These are phyloP conservation scores for Calidris pugnax DNA, from an alignment of 2,113 vertebrate species.

Conservation along the genomic window DNA sequence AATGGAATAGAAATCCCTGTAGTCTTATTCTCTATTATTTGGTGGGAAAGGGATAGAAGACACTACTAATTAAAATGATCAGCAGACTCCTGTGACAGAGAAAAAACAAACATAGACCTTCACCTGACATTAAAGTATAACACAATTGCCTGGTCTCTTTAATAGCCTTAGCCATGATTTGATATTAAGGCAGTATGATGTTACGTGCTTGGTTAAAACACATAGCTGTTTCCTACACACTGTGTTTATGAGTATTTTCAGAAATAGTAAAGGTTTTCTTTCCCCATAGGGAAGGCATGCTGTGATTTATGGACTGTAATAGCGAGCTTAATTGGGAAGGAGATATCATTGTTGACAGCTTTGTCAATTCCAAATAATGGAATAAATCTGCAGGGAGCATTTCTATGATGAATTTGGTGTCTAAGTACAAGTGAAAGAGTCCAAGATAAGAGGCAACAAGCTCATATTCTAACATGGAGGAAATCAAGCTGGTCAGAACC, in stretches of 20 bases:
- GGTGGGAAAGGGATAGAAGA: not conserved
- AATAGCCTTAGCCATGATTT: not conserved
- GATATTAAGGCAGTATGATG: not conserved
- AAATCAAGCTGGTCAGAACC: not conserved
- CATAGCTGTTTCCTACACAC: not conserved
- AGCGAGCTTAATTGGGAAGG: slow-evolving; percentile 48
- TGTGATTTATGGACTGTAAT: slow-evolving; percentile 50
- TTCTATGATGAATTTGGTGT: too few species aligned
- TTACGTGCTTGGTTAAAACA: not conserved
- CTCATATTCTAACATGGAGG: too few species aligned
- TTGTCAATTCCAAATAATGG: slow-evolving; percentile 56
- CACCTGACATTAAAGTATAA: not conserved
- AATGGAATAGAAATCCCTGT: not conserved
- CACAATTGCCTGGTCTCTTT: not conserved
- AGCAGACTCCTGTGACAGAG: not conserved
- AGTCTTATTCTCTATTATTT: not conserved
- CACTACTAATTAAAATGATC: not conserved
- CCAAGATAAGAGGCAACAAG: too few species aligned
- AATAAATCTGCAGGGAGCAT: slow-evolving; percentile 27
- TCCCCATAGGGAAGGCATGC: not conserved
- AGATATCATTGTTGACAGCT: slow-evolving; percentile 49
- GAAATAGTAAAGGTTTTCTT: slow-evolving; percentile 10
- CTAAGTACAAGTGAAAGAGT: too few species aligned
- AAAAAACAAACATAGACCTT: not conserved
- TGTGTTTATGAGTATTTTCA: slow-evolving; percentile 24